Evolutionary conservation across 2,797 vertebrate genomes (phyloP).

Genomic region (Chaunax sp.): DNA sequence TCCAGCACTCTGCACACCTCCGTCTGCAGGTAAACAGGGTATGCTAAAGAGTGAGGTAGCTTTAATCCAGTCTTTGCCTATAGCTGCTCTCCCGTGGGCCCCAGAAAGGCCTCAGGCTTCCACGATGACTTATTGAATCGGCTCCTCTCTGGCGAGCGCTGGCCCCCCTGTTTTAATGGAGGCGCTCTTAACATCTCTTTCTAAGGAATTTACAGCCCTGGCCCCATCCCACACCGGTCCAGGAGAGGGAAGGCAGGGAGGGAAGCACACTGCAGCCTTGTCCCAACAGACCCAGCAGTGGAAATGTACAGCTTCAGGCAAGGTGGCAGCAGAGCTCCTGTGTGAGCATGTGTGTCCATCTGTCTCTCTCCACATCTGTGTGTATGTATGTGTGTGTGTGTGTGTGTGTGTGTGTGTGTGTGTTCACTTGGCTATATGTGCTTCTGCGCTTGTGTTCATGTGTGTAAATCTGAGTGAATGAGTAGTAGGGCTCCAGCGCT

Average conservation of each 20-base stretch:
- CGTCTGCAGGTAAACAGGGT: slow-evolving; percentile 35
- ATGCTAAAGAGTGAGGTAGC: not conserved
- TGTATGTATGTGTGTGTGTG: slow-evolving; percentile 11
- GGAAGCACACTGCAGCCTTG: slow-evolving; percentile 70
- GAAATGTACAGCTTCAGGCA: slow-evolving; percentile 76
- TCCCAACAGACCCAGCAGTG: slow-evolving; percentile 66
- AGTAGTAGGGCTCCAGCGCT: slow-evolving; percentile 68
- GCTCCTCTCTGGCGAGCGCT: slow-evolving; percentile 77
- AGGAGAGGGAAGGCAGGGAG: slow-evolving; percentile 47
- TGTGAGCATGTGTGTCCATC: slow-evolving; percentile 27
- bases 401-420: slow-evolving; percentile 20
- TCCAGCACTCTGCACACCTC: slow-evolving; percentile 22
- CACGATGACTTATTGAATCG: slow-evolving; percentile 72
- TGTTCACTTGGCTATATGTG: slow-evolving; percentile 37
- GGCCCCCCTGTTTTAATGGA: slow-evolving; percentile 70
- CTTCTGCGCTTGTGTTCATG: slow-evolving; percentile 31
- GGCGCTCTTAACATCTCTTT: slow-evolving; percentile 78
- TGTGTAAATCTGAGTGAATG: slow-evolving; percentile 61
- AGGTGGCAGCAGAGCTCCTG: slow-evolving; percentile 57
- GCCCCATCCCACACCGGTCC: slow-evolving; percentile 61
- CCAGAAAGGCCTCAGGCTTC: slow-evolving; percentile 55
- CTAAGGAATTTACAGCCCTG: slow-evolving; percentile 82
- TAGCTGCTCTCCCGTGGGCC: slow-evolving; percentile 45
- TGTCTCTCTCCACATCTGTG: slow-evolving; percentile 17
- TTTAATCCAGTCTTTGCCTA: slow-evolving; percentile 35